Evolutionary conservation across 2,888 invertebrate species (phyloP), one percentile per base, ranked within the genome.

Genomic region (Acrobasis repandana): DNA sequence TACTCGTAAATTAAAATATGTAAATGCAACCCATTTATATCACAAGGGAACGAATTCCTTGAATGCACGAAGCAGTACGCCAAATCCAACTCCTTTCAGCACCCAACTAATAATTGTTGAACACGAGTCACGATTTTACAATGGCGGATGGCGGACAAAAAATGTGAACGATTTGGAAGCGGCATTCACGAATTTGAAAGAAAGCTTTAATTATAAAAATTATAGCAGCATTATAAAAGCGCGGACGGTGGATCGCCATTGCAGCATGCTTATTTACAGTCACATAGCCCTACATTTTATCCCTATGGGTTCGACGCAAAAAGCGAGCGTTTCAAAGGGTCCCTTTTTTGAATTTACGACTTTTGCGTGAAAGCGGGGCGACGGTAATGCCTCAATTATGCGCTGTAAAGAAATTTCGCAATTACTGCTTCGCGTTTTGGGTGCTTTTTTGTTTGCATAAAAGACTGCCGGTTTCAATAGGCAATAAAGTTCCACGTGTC

Each of bases 321-420:
- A 83, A 82, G 71, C 73, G 71, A 74, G 75, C 71, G 71, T 75
- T 77, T 74, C 69, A 75, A 83, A 80, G 75, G 79, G 78, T 72
- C 79, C 80, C 80, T 81, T 84, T 85, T 83, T 75, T 56, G 74
- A 83, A 85, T 85, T 85, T 83, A 83, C 83, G 83, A 78, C 73
- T 76, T 66, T 68, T 70, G 75, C 77, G 78, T 78, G 82, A 85
- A 87, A 83, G 82, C 76, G 72, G 72, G 69, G 65, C 74, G 71
- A 65, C 66, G 73, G 74, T 77, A 78, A 79, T 76, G 73, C 73
- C 71, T 77, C 82, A 81, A 83, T 82, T 83, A 82, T 73, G 69
- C 69, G 72, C 68, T 76, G 80, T 79, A 79, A 81, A 77, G 82
- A 77, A 82, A 82, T 81, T 82, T 77, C 71, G 78, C 80, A 78